A percentile compares a stretch with the other conserved stretches of the same genome.
Evolutionary conservation across 2,888 invertebrate species (phyloP).

Genomic region (Agriotes lineatus): DNA sequence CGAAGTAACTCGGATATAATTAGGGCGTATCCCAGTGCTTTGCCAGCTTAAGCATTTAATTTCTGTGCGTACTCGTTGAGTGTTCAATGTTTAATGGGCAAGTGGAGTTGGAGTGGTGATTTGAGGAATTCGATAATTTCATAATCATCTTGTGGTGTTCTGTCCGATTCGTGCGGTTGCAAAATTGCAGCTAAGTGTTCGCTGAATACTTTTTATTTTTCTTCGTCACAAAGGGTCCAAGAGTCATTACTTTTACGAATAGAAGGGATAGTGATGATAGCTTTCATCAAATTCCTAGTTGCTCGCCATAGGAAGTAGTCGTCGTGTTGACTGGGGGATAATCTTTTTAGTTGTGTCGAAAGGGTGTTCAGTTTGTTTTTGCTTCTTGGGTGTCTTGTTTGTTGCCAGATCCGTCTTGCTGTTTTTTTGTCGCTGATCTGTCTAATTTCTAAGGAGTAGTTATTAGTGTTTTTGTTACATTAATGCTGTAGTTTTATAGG

Average conservation of each 20-base stretch:
- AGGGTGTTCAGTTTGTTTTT: too few relatives aligned
- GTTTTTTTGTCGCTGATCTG: too few relatives aligned
- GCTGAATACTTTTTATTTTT: neutral
- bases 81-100: conserved; percentile 1
- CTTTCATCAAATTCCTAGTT: too few relatives aligned
- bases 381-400: too few relatives aligned
- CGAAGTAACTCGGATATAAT: neutral
- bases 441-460: too few relatives aligned
- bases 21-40: neutral
- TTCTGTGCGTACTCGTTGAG: neutral
- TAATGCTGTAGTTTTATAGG: too few relatives aligned
- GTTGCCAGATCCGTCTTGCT: too few relatives aligned
- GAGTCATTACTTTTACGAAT: neutral
- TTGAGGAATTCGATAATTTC: neutral
- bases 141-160: neutral
- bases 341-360: neutral
- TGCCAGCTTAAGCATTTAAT: neutral
- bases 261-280: neutral
- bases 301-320: neutral
- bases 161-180: neutral
- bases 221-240: neutral
- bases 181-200: neutral
- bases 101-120: too few relatives aligned
- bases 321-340: neutral
- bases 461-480: too few relatives aligned